These are phyloP conservation scores for Anguilla megastoma DNA, from an alignment of 2,797 vertebrate species.

Conservation along the genomic window DNA sequence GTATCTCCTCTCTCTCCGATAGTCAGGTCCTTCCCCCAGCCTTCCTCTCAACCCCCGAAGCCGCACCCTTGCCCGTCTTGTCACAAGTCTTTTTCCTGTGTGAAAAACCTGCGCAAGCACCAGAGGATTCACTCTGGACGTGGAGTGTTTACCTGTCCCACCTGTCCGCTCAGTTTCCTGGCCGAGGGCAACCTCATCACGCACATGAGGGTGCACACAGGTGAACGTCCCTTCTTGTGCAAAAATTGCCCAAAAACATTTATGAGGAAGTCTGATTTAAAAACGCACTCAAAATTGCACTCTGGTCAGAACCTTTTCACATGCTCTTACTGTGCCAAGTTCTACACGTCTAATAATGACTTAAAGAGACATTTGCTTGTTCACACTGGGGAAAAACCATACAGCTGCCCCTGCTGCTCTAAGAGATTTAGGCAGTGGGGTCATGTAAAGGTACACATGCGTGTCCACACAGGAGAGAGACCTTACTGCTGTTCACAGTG, in stretches of 20 bases:
- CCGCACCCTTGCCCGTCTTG: conserved; percentile 16
- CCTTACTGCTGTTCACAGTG: conserved; percentile 13
- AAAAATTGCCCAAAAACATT: conserved; percentile 21
- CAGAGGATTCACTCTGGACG: conserved; percentile 11
- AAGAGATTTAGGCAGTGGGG: conserved; percentile 20
- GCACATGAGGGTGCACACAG: conserved; percentile 20
- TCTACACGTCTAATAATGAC: conserved; percentile 13
- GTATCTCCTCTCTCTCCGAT: background rate
- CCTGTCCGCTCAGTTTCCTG: conserved; percentile 7
- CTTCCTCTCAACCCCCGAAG: background rate
- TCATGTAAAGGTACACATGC: conserved; percentile 22
- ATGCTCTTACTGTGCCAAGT: conserved; percentile 16
- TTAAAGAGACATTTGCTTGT: conserved; percentile 16
- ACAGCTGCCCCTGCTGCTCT: conserved; percentile 6
- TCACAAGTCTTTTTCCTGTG: conserved; percentile 16
- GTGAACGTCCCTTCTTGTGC: conserved; percentile 17
- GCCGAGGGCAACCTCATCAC: conserved; percentile 21
- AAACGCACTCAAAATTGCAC: conserved; percentile 12
- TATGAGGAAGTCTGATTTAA: conserved; percentile 20
- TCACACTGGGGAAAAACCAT: conserved; percentile 20
- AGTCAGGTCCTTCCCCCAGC: conserved; percentile 4
- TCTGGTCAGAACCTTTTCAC: conserved; percentile 22
- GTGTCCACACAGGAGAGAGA: conserved; percentile 17
- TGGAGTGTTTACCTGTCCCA: conserved; percentile 11
- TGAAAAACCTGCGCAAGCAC: conserved; percentile 15